Conservation (phyloP, 2,888 invertebrate genomes). For the Zaprionus lineosus region DNA sequence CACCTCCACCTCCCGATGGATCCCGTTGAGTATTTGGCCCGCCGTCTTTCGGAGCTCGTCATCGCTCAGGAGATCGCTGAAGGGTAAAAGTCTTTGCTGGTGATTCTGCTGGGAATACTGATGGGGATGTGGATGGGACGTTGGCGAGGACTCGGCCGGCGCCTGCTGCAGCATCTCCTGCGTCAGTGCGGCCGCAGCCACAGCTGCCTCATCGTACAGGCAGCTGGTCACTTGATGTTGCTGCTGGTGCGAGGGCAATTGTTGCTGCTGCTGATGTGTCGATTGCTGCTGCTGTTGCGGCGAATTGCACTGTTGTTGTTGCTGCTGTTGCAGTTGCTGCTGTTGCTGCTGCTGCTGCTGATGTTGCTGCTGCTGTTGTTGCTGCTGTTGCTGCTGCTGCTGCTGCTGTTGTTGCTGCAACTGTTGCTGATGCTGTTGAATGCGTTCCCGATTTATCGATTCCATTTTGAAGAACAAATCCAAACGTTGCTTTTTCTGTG, state of each 20-base stretch:
- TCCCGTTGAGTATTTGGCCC: constrained; percentile 85
- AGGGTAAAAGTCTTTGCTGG: constrained; percentile 63
- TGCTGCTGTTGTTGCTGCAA: constrained; percentile 63
- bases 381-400: constrained; percentile 44
- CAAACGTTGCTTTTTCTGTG: constrained; percentile 85
- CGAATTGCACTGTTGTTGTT: constrained; percentile 29
- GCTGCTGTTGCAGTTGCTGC: constrained; percentile 28
- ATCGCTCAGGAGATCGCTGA: constrained; percentile 78
- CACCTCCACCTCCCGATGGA: constrained; percentile 85
- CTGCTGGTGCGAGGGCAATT: constrained; percentile 30
- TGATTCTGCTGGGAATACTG: constrained; percentile 30
- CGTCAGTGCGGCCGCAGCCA: constrained; percentile 80
- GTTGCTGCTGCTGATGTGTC: constrained; percentile 38
- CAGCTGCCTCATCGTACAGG: constrained; percentile 81
- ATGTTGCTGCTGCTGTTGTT: constrained; percentile 49
- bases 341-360: too few species aligned
- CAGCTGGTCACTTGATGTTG: constrained; percentile 41
- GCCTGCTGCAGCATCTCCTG: constrained; percentile 79
- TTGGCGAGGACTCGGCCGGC: constrained; percentile 26
- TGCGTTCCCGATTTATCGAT: constrained; percentile 80
- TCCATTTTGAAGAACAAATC: constrained; percentile 84
- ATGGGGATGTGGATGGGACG: constrained; percentile 19
- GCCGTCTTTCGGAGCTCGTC: constrained; percentile 85
- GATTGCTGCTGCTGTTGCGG: constrained; percentile 44
- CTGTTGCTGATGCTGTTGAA: constrained; percentile 77